Conservation (phyloP, 2,113 vertebrate species). For the Takifugu flavidus region DNA sequence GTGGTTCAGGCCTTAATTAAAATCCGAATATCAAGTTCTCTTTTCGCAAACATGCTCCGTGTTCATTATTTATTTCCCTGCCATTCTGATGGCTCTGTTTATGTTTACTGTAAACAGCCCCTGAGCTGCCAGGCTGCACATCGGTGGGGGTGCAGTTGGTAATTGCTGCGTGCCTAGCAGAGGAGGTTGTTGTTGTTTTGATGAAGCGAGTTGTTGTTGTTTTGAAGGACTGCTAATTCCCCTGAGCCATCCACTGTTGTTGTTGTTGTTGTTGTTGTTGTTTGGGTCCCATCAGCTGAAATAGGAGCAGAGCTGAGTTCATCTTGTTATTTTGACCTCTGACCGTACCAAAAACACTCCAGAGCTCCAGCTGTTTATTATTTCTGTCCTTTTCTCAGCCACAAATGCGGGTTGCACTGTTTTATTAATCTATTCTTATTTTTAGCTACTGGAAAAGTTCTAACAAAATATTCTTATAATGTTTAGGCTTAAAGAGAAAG, state of each 20-base stretch:
- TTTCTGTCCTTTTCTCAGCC: not conserved
- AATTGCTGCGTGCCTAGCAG: constrained; percentile 60
- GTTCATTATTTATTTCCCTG: constrained; percentile 79
- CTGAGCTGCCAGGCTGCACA: constrained; percentile 57
- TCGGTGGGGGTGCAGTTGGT: constrained; percentile 41
- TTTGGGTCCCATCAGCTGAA: constrained; percentile 42
- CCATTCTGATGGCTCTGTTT: constrained; percentile 79
- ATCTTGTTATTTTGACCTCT: constrained; percentile 9
- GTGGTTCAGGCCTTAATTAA: constrained; percentile 78
- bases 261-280: constrained; percentile 45
- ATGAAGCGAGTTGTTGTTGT: constrained; percentile 55
- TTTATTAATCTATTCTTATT: not conserved
- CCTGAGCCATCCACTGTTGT: constrained; percentile 37
- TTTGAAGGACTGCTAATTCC: constrained; percentile 57
- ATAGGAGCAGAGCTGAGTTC: constrained; percentile 7
- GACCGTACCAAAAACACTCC: constrained; percentile 22
- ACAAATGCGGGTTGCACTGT: not conserved
- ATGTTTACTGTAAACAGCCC: constrained; percentile 78
- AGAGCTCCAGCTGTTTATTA: too few relatives aligned
- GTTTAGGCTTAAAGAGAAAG: too few relatives aligned
- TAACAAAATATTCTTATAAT: too few relatives aligned
- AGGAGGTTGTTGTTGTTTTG: constrained; percentile 63
- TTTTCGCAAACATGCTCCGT: constrained; percentile 75
- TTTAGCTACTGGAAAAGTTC: not conserved
- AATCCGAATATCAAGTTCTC: constrained; percentile 76